phyloP scores from a whole-genome alignment of 2,888 invertebrate species.

The Tridacna crocea region DNA sequence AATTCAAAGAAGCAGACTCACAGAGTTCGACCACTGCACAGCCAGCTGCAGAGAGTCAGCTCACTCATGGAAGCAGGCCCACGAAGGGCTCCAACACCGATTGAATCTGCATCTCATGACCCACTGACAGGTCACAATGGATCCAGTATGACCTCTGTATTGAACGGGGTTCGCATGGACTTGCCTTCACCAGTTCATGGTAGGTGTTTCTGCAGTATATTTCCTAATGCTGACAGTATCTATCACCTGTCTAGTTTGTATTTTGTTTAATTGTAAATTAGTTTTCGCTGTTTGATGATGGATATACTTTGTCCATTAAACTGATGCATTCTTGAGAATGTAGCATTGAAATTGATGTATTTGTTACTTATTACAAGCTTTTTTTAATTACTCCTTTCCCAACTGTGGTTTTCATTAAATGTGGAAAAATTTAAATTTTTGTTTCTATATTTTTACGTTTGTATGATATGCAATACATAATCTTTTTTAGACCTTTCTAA shows the following conservation, averaged over 20 bases:
- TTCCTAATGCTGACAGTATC: neutral
- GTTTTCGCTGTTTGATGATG: too few relatives aligned
- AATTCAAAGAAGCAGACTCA: slow-evolving; percentile 22
- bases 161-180: slow-evolving; percentile 16
- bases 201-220: neutral
- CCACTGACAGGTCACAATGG: neutral
- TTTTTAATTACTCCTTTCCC: too few relatives aligned
- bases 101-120: slow-evolving; percentile 19
- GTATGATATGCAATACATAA: too few relatives aligned
- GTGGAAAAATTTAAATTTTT: too few relatives aligned
- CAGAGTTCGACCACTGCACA: slow-evolving; percentile 13
- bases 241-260: neutral
- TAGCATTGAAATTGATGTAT: too few relatives aligned
- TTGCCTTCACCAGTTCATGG: slow-evolving; percentile 19
- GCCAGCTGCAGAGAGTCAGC: slow-evolving; percentile 22
- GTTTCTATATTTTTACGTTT: too few relatives aligned
- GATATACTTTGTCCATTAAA: too few relatives aligned
- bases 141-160: neutral
- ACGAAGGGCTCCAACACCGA: slow-evolving; percentile 18
- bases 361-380: too few relatives aligned
- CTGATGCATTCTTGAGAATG: too few relatives aligned
- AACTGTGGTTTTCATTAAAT: too few relatives aligned
- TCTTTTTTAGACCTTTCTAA: too few relatives aligned
- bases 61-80: slow-evolving; percentile 19
- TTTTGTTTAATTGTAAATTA: neutral